Evolutionary conservation across 2,113 vertebrate genomes (phyloP).

Genomic region (Alaudala cheleensis): DNA sequence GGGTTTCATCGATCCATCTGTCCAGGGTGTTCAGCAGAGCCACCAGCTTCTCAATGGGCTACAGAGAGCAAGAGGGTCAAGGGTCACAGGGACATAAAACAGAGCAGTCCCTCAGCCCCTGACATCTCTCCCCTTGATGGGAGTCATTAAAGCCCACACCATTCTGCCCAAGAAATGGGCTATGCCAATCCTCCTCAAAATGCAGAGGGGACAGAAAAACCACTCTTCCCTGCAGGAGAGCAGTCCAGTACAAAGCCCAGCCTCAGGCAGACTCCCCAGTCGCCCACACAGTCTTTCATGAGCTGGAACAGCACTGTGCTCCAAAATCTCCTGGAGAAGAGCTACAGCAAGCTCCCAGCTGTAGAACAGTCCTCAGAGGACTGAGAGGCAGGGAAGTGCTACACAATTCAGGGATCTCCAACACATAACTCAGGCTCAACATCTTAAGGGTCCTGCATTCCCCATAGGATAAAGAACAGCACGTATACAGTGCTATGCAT

Average conservation of each 20-base stretch:
- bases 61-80: background rate
- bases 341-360: background rate
- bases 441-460: background rate
- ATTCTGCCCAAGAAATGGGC: background rate
- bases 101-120: background rate
- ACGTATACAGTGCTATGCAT: background rate
- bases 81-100: background rate
- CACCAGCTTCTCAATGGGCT: conserved; percentile 90
- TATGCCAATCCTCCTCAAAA: background rate
- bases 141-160: background rate
- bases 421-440: background rate
- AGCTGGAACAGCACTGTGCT: background rate
- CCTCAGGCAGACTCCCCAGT: background rate
- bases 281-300: background rate
- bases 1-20: conserved; percentile 94
- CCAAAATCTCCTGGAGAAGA: background rate
- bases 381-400: background rate
- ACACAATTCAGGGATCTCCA: background rate
- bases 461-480: background rate
- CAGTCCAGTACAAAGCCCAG: background rate
- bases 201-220: background rate
- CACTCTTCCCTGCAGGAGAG: background rate
- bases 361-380: background rate
- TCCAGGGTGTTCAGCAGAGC: conserved; percentile 88
- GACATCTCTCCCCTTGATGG: background rate